Conservation (phyloP, 2,797 vertebrate species). For the Coregonus sp. region DNA sequence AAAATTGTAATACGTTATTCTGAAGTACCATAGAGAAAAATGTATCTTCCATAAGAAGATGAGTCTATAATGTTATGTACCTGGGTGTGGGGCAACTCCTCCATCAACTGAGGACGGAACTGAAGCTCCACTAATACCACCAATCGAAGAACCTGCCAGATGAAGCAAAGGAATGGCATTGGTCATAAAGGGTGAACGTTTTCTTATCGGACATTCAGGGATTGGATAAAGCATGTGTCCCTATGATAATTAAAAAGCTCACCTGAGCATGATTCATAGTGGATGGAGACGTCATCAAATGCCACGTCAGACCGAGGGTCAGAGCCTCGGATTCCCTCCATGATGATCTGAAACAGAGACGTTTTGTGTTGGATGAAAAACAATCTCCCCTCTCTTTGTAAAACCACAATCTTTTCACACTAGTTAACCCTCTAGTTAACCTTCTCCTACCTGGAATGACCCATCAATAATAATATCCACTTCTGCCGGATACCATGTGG, state of each 20-base stretch:
- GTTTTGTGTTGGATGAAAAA: neutral
- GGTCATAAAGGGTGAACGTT: neutral
- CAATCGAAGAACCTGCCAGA: neutral
- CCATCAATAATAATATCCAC: constrained; percentile 57
- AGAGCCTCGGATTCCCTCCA: constrained; percentile 80
- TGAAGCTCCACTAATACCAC: neutral
- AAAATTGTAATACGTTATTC: neutral
- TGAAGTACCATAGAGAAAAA: no score
- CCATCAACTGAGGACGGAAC: neutral
- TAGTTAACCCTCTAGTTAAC: neutral
- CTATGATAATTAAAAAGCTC: neutral
- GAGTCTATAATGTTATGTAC: neutral
- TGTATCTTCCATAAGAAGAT: neutral
- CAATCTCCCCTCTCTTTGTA: neutral
- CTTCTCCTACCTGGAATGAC: constrained; percentile 66
- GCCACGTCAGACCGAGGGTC: constrained; percentile 74
- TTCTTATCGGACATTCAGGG: neutral
- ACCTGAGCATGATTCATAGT: constrained; percentile 75
- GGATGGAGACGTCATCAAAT: constrained; percentile 80
- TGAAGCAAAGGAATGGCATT: neutral
- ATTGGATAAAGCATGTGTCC: neutral
- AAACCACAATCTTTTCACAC: neutral
- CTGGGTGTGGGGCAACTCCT: neutral
- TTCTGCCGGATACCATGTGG: constrained; percentile 68
- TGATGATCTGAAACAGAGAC: constrained; percentile 69